Evolutionary conservation across 2,797 vertebrate genomes (phyloP), one percentile per base, ranked within the genome.

Genomic region (Protosalanx chinensis): DNA sequence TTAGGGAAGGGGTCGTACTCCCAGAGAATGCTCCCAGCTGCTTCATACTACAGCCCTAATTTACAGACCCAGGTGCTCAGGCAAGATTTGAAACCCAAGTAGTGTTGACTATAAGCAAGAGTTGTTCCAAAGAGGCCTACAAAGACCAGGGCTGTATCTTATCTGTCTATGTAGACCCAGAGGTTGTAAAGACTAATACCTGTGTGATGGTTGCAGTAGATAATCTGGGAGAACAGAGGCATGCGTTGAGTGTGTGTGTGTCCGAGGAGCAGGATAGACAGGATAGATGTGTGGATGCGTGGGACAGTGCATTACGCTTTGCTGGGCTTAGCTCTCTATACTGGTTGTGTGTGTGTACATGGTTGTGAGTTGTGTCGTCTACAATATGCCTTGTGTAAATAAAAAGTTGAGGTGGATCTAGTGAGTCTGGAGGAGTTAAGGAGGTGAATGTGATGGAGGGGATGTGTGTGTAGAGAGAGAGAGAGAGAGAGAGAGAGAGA

Each of bases 31-130:
- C 63, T 61, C 29, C 83, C 86, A 89, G 86, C 87, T 88, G 88
- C 84, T 86, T 78, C 85, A 80, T 35, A 77, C 74, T 46, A 78
- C 74, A 81, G 27, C 20, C 82, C 74, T 81, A 74, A 85, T 85
- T 83, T 82, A 74, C 79, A 81, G 79, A 81, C 86, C 86, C 89
- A 91, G 89, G 90, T 91, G 90, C 84, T 88, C 80, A 77, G 76
- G 72, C 81, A 78, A 76, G 77, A 88, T 86, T 83, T 82, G 85
- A 88, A 89, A 87, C 84, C 77, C 79, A 86, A 85, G 76, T 81
- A 74, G 15, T 65, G 59, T 81, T 67, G 77, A 74, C 73, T 72
- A 51, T 81, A 60, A 80, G 79, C 81, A 79, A 84, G 77, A 90
- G 73, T 71, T 81, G 74, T 84, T 86, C 74, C 72, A 72, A 61